Evolutionary conservation across 2,888 invertebrate species (phyloP).

Genomic region (Acleris emargana): DNA sequence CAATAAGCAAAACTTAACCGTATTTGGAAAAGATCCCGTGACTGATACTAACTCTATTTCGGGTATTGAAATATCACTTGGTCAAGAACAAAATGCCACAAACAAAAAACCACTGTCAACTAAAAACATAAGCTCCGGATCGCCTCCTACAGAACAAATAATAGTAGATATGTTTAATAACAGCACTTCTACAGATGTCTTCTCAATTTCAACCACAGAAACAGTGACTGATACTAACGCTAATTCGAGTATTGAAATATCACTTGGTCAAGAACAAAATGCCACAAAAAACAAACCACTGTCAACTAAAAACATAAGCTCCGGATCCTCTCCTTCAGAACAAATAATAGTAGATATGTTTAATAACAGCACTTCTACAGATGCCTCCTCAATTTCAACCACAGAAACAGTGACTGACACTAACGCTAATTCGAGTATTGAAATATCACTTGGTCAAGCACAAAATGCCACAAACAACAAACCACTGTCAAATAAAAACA

Average conservation of each 20-base stretch:
- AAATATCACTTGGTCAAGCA: background rate
- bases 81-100: background rate
- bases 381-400: background rate
- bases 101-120: background rate
- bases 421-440: no score
- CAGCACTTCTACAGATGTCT: background rate
- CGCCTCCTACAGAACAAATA: background rate
- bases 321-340: background rate
- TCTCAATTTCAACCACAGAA: background rate
- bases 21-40: no score
- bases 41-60: no score
- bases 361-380: background rate
- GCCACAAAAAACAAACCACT: background rate
- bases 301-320: background rate
- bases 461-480: slow-evolving; percentile 5
- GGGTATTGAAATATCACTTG: background rate
- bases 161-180: background rate
- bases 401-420: no score
- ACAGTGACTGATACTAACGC: no score
- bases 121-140: background rate
- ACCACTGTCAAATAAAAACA: background rate
- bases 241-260: background rate
- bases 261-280: background rate
- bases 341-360: background rate
- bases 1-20: no score